phyloP scores from a whole-genome alignment of 2,797 vertebrate genomes.

The Sebastes iracundus region DNA sequence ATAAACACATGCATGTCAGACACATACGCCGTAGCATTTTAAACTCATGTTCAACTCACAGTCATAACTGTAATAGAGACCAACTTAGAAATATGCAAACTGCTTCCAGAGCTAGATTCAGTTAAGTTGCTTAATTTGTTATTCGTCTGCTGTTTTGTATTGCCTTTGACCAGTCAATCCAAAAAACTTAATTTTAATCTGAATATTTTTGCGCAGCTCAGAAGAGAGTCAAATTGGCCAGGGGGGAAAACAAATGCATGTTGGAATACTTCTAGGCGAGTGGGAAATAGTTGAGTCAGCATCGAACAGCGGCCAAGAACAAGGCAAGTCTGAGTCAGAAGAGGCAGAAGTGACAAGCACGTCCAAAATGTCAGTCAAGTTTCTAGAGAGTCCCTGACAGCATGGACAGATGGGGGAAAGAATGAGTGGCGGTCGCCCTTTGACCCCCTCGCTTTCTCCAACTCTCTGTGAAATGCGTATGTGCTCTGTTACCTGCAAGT shows the following conservation, averaged over 20 bases:
- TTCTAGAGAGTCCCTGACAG: conserved; percentile 3
- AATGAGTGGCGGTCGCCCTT: not conserved
- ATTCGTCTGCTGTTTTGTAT: not conserved
- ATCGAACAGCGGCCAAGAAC: conserved; percentile 13
- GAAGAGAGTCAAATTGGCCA: not conserved
- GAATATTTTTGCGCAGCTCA: conserved; percentile 2
- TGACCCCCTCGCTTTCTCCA: not conserved
- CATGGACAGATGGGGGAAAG: not conserved
- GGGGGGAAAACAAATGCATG: not conserved
- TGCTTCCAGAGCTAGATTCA: not conserved
- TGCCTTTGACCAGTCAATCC: not conserved
- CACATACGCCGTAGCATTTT: too few relatives aligned
- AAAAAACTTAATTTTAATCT: not conserved
- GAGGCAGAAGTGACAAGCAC: not conserved
- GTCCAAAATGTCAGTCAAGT: conserved; percentile 25
- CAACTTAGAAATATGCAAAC: not conserved
- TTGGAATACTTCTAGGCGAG: not conserved
- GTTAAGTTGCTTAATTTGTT: not conserved
- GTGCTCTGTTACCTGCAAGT: not conserved
- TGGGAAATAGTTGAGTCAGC: conserved; percentile 40
- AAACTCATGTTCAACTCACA: not conserved
- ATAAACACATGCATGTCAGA: too few relatives aligned
- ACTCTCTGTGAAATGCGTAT: not conserved
- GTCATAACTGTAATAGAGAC: not conserved
- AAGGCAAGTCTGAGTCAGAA: conserved; percentile 33